Percentiles rank a stretch among this genome's conserved stretches.
Conservation (phyloP, 1,140 invertebrate species). For the Popillia japonica region DNA sequence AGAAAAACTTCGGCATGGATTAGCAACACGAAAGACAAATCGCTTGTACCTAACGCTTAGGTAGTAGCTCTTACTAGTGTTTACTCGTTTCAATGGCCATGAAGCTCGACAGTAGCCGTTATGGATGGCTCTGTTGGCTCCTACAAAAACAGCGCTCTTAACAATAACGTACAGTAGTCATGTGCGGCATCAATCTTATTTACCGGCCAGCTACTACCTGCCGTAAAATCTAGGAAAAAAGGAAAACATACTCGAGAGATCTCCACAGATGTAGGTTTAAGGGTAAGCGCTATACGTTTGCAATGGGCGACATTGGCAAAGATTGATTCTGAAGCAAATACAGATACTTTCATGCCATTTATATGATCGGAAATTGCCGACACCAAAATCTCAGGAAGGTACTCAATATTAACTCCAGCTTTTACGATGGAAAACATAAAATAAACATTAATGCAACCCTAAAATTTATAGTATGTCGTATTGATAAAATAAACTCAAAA, state of each 20-base stretch:
- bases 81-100: conserved; percentile 4
- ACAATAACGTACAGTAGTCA: background rate
- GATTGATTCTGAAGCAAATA: too few relatives aligned
- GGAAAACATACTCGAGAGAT: background rate
- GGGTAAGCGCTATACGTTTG: background rate
- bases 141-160: conserved; percentile 3
- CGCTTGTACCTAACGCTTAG: background rate
- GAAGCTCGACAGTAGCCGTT: background rate
- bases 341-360: too few relatives aligned
- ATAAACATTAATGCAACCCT: too few relatives aligned
- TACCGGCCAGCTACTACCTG: conserved; percentile 7
- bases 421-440: too few relatives aligned
- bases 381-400: too few relatives aligned
- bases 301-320: too few relatives aligned
- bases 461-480: too few relatives aligned
- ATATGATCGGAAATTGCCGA: too few relatives aligned
- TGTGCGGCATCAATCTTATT: conserved; percentile 10
- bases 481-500: too few relatives aligned
- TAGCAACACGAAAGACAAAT: background rate
- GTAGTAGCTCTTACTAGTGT: background rate
- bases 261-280: background rate
- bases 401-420: too few relatives aligned
- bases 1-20: background rate
- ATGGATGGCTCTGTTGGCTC: background rate
- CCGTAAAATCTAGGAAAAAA: background rate